Base-by-base conservation (phyloP, 2,888 invertebrate genomes). In the Ashinkailepas kermadecensis region DNA sequence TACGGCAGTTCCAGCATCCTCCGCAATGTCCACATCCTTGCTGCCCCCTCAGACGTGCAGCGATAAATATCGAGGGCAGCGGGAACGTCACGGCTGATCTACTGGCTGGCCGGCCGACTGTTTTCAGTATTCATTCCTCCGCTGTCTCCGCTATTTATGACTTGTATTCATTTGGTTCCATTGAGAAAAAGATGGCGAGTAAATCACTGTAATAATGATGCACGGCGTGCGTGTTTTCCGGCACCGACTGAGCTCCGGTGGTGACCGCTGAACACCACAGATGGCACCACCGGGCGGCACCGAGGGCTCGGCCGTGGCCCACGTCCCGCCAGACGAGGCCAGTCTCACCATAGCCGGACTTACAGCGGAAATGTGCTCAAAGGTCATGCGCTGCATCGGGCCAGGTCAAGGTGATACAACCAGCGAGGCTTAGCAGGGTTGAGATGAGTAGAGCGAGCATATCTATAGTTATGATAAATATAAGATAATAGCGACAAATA, bases 141-240 rank as follows among this genome's bases (percentile, higher is more conserved):
- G 18, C 74, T 74, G 74, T 54, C 54, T 9, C 74, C 18, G 21
- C 74, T 74, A 74, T 74, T 74, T 74, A 74, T 54, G 54, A 74
- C 74, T 56, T 74, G 74, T 74, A 74, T 74, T 74, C 74, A 74
- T 74, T 74, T 74, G 74, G 74, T 74, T 74, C 74, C 74, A 74
- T 74, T 74, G 74, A 74, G 74, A 74, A 74, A 74, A 74, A 74
- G 74, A 74, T 56, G 74, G 74, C 54, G 74, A 74, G 56, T 74
- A 74, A 74, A 74, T 74, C 74, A 74, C 54, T 54, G 74, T 21
- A 21, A 74, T 74, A 56, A 74, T 74, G 74, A 54, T 56, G 56
- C 54, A 74, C 74, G 74, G 56, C 18, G 18, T 59, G 18, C 74
- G 74, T 56, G 74, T 74, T 74, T 54, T 8, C 56, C 21, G 54